phyloP scores from a whole-genome alignment of 2,113 vertebrate species.

The Hystrix brachyura region DNA sequence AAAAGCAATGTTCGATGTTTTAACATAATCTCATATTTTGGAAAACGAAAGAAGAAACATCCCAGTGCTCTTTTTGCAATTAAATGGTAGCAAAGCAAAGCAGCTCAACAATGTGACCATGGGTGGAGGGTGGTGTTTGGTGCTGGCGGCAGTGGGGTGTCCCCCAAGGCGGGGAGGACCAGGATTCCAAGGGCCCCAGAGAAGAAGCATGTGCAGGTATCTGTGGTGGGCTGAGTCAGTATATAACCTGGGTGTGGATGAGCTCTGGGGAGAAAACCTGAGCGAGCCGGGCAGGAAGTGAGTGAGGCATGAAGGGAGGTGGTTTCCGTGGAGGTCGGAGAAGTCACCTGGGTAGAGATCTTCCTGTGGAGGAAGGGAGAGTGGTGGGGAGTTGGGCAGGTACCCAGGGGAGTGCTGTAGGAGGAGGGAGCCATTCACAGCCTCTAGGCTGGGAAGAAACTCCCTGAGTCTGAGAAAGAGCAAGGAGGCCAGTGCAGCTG shows the following conservation, averaged over 20 bases:
- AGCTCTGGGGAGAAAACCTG: neutral
- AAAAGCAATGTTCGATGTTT: neutral
- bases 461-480: neutral
- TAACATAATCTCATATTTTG: neutral
- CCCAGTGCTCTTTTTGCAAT: neutral
- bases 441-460: too few species aligned
- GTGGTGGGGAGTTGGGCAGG: neutral
- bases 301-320: rapidly evolving
- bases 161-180: neutral
- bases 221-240: neutral
- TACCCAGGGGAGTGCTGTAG: neutral
- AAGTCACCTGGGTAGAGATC: neutral
- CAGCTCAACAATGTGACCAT: neutral
- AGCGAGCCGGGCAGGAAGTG: neutral
- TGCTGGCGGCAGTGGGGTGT: neutral
- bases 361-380: neutral
- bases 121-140: neutral
- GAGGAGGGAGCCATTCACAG: neutral
- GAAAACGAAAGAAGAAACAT: neutral
- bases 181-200: neutral
- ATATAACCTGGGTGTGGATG: neutral
- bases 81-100: neutral
- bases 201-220: neutral
- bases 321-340: neutral
- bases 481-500: neutral